These are phyloP conservation scores for Drosophila testacea DNA, from an alignment of 2,888 invertebrate species.

Conservation along the genomic window DNA sequence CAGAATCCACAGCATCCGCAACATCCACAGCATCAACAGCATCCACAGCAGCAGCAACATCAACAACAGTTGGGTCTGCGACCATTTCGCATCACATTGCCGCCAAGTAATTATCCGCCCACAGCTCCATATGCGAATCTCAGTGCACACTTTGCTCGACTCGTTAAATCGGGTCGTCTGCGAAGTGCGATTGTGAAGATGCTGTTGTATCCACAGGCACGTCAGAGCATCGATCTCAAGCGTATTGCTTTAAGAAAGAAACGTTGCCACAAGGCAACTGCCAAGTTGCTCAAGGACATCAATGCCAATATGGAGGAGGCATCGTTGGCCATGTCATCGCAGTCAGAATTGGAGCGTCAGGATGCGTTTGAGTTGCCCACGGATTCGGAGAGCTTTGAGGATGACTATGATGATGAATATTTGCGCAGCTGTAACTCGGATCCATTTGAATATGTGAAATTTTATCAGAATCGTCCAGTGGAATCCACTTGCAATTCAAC, in stretches of 20 bases:
- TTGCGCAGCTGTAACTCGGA: conserved; percentile 86
- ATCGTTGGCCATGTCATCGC: conserved; percentile 39
- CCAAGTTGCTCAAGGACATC: conserved; percentile 84
- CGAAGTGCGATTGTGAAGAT: conserved; percentile 90
- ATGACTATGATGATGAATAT: conserved; percentile 68
- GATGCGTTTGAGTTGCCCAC: conserved; percentile 86
- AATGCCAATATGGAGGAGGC: conserved; percentile 48
- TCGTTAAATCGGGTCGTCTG: conserved; percentile 90
- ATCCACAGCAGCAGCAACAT: neutral
- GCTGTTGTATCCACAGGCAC: conserved; percentile 89
- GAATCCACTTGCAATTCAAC: conserved; percentile 80
- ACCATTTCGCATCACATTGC: conserved; percentile 86
- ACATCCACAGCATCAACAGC: neutral
- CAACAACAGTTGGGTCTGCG: neutral
- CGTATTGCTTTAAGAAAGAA: conserved; percentile 86
- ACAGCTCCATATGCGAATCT: conserved; percentile 92
- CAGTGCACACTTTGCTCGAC: conserved; percentile 90
- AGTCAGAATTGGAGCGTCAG: conserved; percentile 86
- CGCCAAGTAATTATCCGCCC: conserved; percentile 91
- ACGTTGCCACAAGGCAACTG: conserved; percentile 83
- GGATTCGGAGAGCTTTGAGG: conserved; percentile 85
- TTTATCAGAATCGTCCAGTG: conserved; percentile 86
- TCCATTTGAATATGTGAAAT: conserved; percentile 89
- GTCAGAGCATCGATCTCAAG: conserved; percentile 86
- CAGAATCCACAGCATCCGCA: conserved; percentile 23